A percentile compares a stretch with the other conserved stretches of the same genome.
Evolutionary conservation across 2,113 vertebrate species (phyloP).

Genomic region (Lonchura striata): DNA sequence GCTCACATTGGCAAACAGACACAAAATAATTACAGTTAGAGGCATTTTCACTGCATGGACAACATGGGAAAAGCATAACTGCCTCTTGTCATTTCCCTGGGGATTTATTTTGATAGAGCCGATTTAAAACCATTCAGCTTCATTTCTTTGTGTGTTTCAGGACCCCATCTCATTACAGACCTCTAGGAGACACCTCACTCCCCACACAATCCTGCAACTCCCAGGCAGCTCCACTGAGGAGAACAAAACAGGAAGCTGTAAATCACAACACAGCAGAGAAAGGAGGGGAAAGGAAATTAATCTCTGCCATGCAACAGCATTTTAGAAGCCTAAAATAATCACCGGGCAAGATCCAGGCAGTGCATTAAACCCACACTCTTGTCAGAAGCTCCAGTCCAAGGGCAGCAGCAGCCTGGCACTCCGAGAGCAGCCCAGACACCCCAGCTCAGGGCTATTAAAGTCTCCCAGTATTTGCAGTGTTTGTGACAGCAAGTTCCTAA

Average conservation of each 20-base stretch:
- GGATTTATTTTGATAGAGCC: background rate
- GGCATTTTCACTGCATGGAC: background rate
- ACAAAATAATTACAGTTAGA: background rate
- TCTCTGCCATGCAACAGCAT: background rate
- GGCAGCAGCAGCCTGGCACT: background rate
- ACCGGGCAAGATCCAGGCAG: background rate
- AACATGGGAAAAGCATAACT: background rate
- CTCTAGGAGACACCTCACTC: background rate
- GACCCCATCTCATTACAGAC: background rate
- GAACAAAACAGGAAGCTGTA: background rate
- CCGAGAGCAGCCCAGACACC: background rate
- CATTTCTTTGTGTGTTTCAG: background rate
- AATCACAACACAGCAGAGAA: background rate
- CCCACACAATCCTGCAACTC: background rate
- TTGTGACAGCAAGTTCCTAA: background rate
- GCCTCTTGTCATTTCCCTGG: background rate
- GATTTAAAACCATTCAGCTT: background rate
- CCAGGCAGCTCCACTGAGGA: background rate
- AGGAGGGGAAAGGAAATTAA: background rate
- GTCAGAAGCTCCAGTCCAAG: background rate
- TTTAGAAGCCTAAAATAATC: background rate
- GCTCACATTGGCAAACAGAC: background rate
- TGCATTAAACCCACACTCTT: background rate
- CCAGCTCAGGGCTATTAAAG: background rate
- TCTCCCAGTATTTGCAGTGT: background rate